Conservation (phyloP, 1,140 invertebrate species). For the Dreissena polymorpha region DNA sequence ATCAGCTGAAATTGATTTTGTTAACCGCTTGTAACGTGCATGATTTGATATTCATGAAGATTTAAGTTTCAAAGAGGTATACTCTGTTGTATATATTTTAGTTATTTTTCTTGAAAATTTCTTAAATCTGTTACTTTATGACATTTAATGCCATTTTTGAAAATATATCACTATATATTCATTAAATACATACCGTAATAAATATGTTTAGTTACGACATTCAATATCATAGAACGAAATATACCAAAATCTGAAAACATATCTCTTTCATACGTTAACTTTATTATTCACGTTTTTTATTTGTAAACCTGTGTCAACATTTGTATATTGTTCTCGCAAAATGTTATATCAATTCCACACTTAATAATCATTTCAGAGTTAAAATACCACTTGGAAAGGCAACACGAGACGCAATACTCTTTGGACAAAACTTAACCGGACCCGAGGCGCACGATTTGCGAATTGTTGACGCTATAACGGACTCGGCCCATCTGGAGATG, state of each 20-base stretch:
- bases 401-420: conserved; percentile 9
- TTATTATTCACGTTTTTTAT: not conserved
- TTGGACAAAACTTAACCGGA: not conserved
- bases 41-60: no score
- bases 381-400: not conserved
- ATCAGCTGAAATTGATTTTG: no score
- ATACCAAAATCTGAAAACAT: not conserved
- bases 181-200: no score
- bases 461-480: conserved; percentile 8
- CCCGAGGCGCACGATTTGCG: not conserved
- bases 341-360: not conserved
- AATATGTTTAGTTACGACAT: no score
- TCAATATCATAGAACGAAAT: no score
- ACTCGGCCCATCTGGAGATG: not conserved
- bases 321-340: not conserved
- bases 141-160: no score
- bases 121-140: no score
- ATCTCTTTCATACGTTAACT: not conserved
- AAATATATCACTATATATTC: no score
- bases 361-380: not conserved
- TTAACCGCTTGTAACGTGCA: no score
- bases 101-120: no score
- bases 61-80: no score
- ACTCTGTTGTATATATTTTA: no score
- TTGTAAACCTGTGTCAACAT: not conserved